Percentiles rank a stretch among this genome's conserved stretches.
Conservation (phyloP, 2,888 invertebrate species). For the Panopea generosa region DNA sequence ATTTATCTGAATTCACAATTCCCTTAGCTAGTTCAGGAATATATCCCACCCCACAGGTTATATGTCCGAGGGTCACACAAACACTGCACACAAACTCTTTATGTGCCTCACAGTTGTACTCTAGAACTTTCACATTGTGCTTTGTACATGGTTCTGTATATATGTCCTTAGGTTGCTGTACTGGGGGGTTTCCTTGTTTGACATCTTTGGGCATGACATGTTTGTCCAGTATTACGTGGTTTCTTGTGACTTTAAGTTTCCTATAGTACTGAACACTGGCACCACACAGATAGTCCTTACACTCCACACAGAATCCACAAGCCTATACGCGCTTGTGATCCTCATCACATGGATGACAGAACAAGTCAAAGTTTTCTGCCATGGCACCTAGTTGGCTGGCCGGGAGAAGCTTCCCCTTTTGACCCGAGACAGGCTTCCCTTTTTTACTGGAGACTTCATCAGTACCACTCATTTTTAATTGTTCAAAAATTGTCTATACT, state of each 20-base stretch:
- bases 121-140: not conserved
- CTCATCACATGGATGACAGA: slow-evolving; percentile 10
- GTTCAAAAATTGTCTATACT: too few species aligned
- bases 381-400: too few species aligned
- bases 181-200: too few species aligned
- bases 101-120: slow-evolving; percentile 7
- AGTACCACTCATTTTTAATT: too few species aligned
- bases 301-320: slow-evolving; percentile 9
- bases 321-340: not conserved
- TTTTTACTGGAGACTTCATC: too few species aligned
- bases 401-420: too few species aligned
- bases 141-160: not conserved
- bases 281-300: slow-evolving; percentile 2
- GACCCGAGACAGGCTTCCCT: too few species aligned
- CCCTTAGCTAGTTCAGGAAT: too few species aligned
- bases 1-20: too few species aligned
- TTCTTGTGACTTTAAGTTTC: not conserved
- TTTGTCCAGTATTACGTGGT: not conserved
- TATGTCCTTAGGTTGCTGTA: not conserved
- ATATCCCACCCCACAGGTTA: not conserved
- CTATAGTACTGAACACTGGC: not conserved
- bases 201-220: not conserved
- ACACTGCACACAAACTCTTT: not conserved
- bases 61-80: slow-evolving; percentile 9
- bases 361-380: too few species aligned